Base-by-base conservation (phyloP, 2,797 vertebrate species). In the Halcyon badia region DNA sequence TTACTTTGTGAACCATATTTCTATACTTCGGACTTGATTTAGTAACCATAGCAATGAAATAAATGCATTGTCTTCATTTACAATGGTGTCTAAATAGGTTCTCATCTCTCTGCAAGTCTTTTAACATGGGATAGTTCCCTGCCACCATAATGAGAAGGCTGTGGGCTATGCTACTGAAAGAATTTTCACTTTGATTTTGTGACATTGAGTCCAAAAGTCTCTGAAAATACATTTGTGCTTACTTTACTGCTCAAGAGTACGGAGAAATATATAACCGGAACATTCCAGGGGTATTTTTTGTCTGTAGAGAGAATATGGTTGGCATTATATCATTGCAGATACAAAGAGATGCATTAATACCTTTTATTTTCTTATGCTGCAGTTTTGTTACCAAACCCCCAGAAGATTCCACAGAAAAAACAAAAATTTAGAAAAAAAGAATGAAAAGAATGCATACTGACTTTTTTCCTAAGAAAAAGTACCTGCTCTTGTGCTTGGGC, bases 21-120 rank as follows among this genome's bases (percentile, higher is more conserved):
- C 91, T 93, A 42, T 56, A 95, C 65, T 94, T 89, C 58, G 28
- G 69, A 48, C 85, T 93, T 86, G 72, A 71, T 87, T 94, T 92
- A 94, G 97, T 97, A 97, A 96, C 96, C 95, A 95, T 96, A 96
- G 96, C 96, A 93, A 97, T 97, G 95, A 95, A 95, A 95, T 91
- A 94, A 94, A 95, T 64, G 87, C 91, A 93, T 93, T 95, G 88
- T 95, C 97, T 95, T 96, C 89, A 64, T 91, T 94, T 83, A 95
- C 94, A 95, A 90, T 93, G 87, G 94, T 95, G 91, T 95, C 91
- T 91, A 97, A 96, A 95, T 94, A 95, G 88, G 89, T 95, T 51
- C 85, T 94, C 80, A 51, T 90, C 95, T 95, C 84, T 35, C 16
- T 82, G 11, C 28, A 89, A 79, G 85, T 87, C 89, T 83, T 91